Evolutionary conservation across 2,113 vertebrate genomes (phyloP).

Genomic region (Chamaea fasciata): DNA sequence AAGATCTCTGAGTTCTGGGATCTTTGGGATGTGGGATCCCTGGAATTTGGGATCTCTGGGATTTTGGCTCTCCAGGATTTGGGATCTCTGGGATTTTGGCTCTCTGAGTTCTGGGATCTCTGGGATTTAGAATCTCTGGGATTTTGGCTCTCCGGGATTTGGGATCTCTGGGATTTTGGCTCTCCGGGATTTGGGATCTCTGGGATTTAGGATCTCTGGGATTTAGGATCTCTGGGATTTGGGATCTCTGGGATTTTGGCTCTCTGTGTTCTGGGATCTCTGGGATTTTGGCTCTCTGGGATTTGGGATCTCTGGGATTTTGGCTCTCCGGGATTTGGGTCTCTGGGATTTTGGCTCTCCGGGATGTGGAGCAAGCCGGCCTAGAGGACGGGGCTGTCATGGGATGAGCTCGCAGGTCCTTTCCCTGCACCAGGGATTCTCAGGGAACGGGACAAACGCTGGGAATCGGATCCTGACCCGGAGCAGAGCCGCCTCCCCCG

Average conservation of each 20-base stretch:
- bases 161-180: accelerated
- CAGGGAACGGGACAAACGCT: not conserved
- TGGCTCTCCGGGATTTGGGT: too few relatives aligned
- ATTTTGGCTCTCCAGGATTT: accelerated
- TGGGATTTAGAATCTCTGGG: too few relatives aligned
- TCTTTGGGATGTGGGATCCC: too few relatives aligned
- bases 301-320: not conserved
- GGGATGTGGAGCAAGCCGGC: not conserved
- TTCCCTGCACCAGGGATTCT: not conserved
- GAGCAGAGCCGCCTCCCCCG: not conserved
- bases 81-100: not conserved
- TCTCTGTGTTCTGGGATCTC: too few relatives aligned
- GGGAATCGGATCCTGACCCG: not conserved
- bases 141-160: too few relatives aligned
- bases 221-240: accelerated
- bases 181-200: accelerated
- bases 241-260: not conserved
- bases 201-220: accelerated
- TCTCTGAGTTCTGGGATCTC: too few relatives aligned
- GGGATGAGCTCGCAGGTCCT: not conserved
- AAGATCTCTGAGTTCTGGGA: accelerated
- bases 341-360: not conserved
- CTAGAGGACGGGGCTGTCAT: not conserved
- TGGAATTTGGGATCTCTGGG: not conserved
- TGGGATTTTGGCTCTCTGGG: not conserved